phyloP scores from a whole-genome alignment of 2,888 invertebrate genomes.

The Alentia gelatinosa region DNA sequence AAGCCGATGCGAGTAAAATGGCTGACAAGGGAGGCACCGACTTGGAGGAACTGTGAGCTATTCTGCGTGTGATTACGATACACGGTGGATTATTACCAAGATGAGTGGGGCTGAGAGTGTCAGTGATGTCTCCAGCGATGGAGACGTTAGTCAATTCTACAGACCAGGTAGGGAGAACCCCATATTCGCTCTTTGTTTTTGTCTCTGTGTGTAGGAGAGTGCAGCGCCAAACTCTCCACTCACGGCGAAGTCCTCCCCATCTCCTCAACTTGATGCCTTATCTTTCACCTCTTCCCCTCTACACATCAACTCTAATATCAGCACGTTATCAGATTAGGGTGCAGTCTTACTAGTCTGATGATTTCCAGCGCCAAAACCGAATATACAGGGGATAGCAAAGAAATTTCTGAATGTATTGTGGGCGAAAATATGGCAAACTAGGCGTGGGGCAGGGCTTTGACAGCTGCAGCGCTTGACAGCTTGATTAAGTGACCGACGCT shows the following conservation, averaged over 20 bases:
- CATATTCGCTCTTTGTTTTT: conserved; percentile 17
- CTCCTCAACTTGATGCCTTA: neutral
- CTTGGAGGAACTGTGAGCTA: conserved; percentile 22
- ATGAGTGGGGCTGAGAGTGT: conserved; percentile 57
- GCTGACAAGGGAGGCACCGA: conserved; percentile 10
- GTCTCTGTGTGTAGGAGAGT: neutral
- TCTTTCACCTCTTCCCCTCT: neutral
- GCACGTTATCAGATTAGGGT: too few relatives aligned
- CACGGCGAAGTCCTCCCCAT: neutral
- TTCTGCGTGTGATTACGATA: neutral
- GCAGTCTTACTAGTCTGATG: too few relatives aligned
- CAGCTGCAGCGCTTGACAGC: neutral
- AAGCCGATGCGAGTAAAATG: conserved; percentile 44
- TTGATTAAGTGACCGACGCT: conserved; percentile 10
- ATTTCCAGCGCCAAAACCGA: neutral
- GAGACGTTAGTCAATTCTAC: conserved; percentile 55
- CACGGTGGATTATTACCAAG: conserved; percentile 40
- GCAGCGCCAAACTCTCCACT: neutral
- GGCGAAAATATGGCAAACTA: conserved; percentile 32
- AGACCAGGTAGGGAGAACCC: conserved; percentile 37
- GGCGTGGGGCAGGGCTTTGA: neutral
- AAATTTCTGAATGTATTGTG: neutral
- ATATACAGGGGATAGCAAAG: neutral
- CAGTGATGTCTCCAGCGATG: conserved; percentile 57
- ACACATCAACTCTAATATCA: too few relatives aligned